Base-by-base conservation (phyloP, 2,797 vertebrate genomes). In the Crenuchus spilurus region DNA sequence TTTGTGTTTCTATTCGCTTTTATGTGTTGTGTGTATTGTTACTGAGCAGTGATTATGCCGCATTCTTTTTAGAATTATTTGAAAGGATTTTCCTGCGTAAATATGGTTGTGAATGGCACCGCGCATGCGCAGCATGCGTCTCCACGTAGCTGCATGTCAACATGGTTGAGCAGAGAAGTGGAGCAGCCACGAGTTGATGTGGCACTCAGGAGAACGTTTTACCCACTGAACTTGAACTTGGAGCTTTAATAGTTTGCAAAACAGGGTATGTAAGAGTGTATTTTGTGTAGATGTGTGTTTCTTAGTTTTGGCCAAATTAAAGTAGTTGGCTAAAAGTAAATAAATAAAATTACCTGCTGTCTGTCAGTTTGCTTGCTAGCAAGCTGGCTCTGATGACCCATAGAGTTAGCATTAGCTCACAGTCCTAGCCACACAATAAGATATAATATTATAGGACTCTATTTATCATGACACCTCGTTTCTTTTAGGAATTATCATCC, bases 101-200 rank as follows among this genome's bases (percentile, higher is more conserved):
- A 11, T 10, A 1, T 0, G 13, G 28, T 55, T 2, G 31, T 71
- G 49, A 39, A 30, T 26, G 0, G 39, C 37, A 4, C 6, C 14
- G 4, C 52, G 39, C n/a, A 57, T 31, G 22, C 77, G 68, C n/a
- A 60, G 35, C 22, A 18, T 58, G 60, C 72, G 39, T 75, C 60
- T 41, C 22, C 35, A 70, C 76, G 76, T 70, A 22, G 24, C 16
- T 41, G 64, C 28, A 77, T 31, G 69, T 78, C 64, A 78, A 80
- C 58, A 67, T 74, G 74, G 52, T 35, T 6, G 70, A 48, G 39
- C 14, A 10, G 33, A 42, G 52, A 64, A 62, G 57, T 28, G 71
- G 20, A 37, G 55, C 6, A 7, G 30, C n/a, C 13, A 22, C 2
- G 72, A 77, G 81, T 77, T 80, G 78, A 82, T 78, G 81, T 78